Percentiles rank a stretch among this genome's conserved stretches.
Conservation (phyloP, 2,888 invertebrate species). For the Aporophyla lueneburgensis region DNA sequence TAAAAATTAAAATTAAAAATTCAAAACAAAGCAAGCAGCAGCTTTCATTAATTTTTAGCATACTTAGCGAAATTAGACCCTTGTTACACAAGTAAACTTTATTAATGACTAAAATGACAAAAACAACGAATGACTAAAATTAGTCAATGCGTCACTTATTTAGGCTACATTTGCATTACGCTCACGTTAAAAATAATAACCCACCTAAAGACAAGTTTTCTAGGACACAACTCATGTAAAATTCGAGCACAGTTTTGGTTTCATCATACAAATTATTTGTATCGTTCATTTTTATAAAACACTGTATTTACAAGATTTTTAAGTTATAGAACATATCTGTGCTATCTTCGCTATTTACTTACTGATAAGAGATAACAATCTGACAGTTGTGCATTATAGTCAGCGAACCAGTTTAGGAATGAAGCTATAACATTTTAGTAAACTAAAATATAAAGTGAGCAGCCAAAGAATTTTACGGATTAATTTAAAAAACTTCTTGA, state of each 20-base stretch:
- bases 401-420: slow-evolving; percentile 25
- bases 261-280: slow-evolving; percentile 72
- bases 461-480: not conserved
- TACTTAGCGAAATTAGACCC: not conserved
- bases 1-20: too few relatives aligned
- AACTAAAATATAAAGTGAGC: not conserved
- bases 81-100: not conserved
- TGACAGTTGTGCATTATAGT: slow-evolving; percentile 42
- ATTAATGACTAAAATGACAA: not conserved
- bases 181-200: slow-evolving; percentile 65
- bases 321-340: slow-evolving; percentile 58
- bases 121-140: slow-evolving; percentile 11
- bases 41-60: not conserved
- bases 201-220: slow-evolving; percentile 79
- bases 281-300: slow-evolving; percentile 75
- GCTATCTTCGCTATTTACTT: slow-evolving; percentile 68
- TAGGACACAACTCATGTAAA: slow-evolving; percentile 78
- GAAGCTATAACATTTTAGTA: not conserved
- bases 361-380: slow-evolving; percentile 77
- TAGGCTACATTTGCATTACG: slow-evolving; percentile 25
- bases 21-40: too few relatives aligned
- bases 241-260: slow-evolving; percentile 78
- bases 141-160: slow-evolving; percentile 33
- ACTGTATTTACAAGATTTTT: slow-evolving; percentile 41
- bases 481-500: not conserved